phyloP scores from a whole-genome alignment of 2,888 invertebrate genomes.

The Ligdia adustata region DNA sequence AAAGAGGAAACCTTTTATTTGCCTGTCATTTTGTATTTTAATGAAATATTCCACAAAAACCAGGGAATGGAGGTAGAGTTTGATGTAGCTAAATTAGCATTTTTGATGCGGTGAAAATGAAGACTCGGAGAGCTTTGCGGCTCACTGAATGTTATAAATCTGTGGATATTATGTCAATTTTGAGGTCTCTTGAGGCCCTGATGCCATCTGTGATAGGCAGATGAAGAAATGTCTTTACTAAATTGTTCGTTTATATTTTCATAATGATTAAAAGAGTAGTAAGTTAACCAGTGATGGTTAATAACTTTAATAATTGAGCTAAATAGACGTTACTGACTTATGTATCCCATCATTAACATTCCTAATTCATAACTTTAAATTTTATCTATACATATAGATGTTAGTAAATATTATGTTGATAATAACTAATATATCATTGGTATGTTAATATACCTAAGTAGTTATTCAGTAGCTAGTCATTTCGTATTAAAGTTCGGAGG shows the following conservation, averaged over 20 bases:
- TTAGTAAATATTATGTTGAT: too few species aligned
- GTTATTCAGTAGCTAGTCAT: too few species aligned
- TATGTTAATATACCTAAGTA: too few species aligned
- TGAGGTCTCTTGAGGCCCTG: conserved; percentile 2
- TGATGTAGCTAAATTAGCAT: conserved; percentile 69
- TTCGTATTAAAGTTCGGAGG: too few species aligned
- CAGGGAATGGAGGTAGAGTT: conserved; percentile 56
- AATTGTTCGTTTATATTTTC: conserved; percentile 4
- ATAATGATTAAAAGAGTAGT: too few species aligned
- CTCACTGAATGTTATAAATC: conserved; percentile 43
- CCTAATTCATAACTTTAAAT: too few species aligned
- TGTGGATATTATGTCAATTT: conserved; percentile 38
- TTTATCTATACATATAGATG: too few species aligned
- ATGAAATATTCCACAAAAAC: conserved; percentile 73
- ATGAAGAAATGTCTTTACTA: conserved; percentile 2
- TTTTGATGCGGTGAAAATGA: conserved; percentile 68
- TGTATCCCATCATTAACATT: too few species aligned
- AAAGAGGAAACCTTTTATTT: conserved; percentile 72
- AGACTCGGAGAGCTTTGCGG: conserved; percentile 42
- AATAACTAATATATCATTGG: too few species aligned
- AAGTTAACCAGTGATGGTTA: too few species aligned
- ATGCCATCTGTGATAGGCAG: conserved; percentile 9
- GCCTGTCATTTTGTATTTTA: conserved; percentile 75
- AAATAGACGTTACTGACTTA: too few species aligned
- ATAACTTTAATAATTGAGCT: too few species aligned